Base-by-base conservation (phyloP, 2,888 invertebrate species). In the Tortrix viridana region DNA sequence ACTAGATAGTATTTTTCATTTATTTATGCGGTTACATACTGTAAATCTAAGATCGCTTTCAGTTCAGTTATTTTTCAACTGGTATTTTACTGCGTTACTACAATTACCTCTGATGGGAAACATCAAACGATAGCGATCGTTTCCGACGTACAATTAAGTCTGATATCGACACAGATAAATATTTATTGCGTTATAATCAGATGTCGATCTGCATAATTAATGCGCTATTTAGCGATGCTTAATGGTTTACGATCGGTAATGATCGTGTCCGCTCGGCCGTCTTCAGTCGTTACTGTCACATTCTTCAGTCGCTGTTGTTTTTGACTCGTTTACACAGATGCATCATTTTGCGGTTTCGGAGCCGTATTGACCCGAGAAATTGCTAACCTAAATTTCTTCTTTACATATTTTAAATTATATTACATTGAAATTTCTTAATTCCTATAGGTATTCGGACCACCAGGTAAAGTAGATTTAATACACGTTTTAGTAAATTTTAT, bases 121-220 rank as follows among this genome's bases (percentile, higher is more conserved):
- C 56, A 22, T 22, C 22, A 32, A 56, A 9, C 46, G 37, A 50
- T 62, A 50, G 23, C 7, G 52, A 59, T 38, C 44, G 38, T 44
- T 56, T 55, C 61, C 61, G 55, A 55, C 55, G 19, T 18, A 50
- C 46, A 50, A 55, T 61, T 56, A 62, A 37, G 46, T 38, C 49
- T 46, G 61, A 56, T 56, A 62, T 46, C 61, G 61, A 56, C 61
- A 50, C 56, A 56, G 50, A 62, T 56, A 56, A 50, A 50, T 62
- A 49, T 61, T 61, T 62, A 62, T 56, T 49, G 46, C 61, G 23
- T 46, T 62, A 56, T 62, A 56, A 62, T 62, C 61, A 23, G 43
- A 23, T 19, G 56, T 16, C 53, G 22, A 56, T 62, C 56, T 62
- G 61, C 61, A 62, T 62, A 62, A 32, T 46, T 62, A 54, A 56